These are phyloP conservation scores for Pseudolaguvia tuberculata DNA, from an alignment of 2,113 vertebrate genomes.

Conservation along the genomic window DNA sequence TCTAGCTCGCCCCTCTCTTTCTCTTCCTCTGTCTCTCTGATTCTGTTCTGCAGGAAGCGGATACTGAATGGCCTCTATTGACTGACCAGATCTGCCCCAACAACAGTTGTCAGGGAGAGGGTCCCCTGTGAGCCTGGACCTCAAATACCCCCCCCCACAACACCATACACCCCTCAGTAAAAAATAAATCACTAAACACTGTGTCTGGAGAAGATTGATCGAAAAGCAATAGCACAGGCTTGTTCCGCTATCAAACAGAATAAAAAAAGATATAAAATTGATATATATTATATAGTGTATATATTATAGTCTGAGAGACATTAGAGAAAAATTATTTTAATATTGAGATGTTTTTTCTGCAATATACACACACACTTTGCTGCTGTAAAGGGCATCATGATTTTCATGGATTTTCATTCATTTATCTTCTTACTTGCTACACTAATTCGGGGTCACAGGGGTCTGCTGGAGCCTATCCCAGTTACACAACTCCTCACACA, in stretches of 20 bases:
- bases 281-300: no score
- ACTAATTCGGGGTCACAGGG: no score
- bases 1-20: slow-evolving; percentile 6
- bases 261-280: neutral
- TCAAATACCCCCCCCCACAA: neutral
- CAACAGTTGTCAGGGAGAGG: slow-evolving; percentile 51
- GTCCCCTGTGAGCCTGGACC: slow-evolving; percentile 35
- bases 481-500: no score
- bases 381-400: neutral
- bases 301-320: neutral
- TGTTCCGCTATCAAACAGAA: slow-evolving; percentile 5
- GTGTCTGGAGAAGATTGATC: slow-evolving; percentile 26
- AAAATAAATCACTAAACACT: slow-evolving; percentile 34
- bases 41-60: slow-evolving; percentile 48
- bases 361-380: neutral
- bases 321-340: neutral
- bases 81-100: slow-evolving; percentile 41
- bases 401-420: no score
- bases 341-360: neutral
- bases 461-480: no score
- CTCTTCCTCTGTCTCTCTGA: slow-evolving; percentile 5
- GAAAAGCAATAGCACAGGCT: neutral
- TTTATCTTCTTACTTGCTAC: no score
- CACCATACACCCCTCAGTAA: slow-evolving; percentile 8
- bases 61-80: slow-evolving; percentile 50